phyloP scores from a whole-genome alignment of 53 echinoderm and acorn worm genomes.

The Paracentrotus lividus region DNA sequence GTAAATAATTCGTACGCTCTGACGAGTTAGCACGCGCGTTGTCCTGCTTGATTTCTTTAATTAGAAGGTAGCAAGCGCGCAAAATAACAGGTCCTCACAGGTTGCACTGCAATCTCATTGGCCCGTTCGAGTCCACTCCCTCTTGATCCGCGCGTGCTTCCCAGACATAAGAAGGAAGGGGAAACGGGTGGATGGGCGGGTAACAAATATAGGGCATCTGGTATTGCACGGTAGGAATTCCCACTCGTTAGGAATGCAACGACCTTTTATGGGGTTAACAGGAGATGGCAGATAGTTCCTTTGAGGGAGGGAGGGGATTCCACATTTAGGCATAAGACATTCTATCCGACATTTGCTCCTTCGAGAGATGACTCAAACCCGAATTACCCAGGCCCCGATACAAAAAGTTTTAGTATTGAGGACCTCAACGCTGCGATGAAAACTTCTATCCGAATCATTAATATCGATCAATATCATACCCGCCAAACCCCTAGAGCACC shows the following conservation, averaged over 20 bases:
- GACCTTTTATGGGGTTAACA: slow-evolving; percentile 69
- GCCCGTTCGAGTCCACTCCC: slow-evolving; percentile 4
- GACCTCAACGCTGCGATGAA: slow-evolving; percentile 13
- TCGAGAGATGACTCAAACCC: slow-evolving; percentile 17
- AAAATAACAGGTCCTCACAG: slow-evolving; percentile 36
- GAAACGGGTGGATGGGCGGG: slow-evolving; percentile 47
- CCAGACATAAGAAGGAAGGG: neutral
- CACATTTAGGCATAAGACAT: slow-evolving; percentile 58
- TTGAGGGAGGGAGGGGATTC: slow-evolving; percentile 39
- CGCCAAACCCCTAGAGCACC: slow-evolving; percentile 24
- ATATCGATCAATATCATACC: neutral
- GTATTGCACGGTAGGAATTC: slow-evolving; percentile 48
- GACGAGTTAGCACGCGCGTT: slow-evolving; percentile 37
- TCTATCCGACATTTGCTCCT: slow-evolving; percentile 27
- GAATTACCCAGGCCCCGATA: neutral
- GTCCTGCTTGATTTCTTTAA: slow-evolving; percentile 22
- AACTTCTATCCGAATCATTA: slow-evolving; percentile 36
- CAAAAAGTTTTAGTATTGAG: slow-evolving; percentile 16
- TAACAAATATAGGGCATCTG: slow-evolving; percentile 7
- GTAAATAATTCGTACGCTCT: slow-evolving; percentile 47
- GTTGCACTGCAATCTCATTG: slow-evolving; percentile 32
- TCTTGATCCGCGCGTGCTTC: slow-evolving; percentile 19
- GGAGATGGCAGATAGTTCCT: slow-evolving; percentile 45
- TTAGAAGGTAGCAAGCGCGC: slow-evolving; percentile 54
- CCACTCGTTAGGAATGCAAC: slow-evolving; percentile 40